Percentiles rank a stretch among this genome's conserved stretches.
Evolutionary conservation across 2,113 vertebrate genomes (phyloP).

Genomic region (Gymnorhina tibicen): DNA sequence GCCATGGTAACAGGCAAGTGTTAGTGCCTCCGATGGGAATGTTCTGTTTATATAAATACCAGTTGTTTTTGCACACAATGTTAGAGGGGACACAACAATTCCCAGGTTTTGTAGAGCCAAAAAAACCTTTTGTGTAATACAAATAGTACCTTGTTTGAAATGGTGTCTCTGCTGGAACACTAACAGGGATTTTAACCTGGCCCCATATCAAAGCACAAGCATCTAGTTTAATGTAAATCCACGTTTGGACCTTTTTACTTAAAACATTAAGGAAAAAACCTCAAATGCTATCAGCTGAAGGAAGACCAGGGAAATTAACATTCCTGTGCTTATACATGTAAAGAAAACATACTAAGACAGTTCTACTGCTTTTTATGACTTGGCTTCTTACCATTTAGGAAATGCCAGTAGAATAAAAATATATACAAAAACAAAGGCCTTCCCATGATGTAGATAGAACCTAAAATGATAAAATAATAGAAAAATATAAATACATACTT

Average conservation of each 20-base stretch:
- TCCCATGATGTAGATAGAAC: slow-evolving; percentile 54
- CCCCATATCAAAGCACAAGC: not conserved
- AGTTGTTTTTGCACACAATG: not conserved
- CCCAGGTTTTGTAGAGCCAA: not conserved
- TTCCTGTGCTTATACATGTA: not conserved
- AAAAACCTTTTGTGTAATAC: not conserved
- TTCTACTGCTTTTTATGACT: not conserved
- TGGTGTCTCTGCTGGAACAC: not conserved
- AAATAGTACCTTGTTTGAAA: not conserved
- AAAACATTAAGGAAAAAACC: not conserved
- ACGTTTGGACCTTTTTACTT: not conserved
- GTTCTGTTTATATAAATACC: not conserved
- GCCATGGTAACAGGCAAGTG: not conserved
- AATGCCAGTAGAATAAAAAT: slow-evolving; percentile 40
- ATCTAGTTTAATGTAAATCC: not conserved
- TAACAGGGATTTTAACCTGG: not conserved
- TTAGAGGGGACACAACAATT: not conserved
- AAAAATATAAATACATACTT: not conserved
- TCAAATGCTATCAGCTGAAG: not conserved
- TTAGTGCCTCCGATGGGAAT: not conserved
- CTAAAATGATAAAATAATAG: slow-evolving; percentile 52
- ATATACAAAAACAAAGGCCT: slow-evolving; percentile 4
- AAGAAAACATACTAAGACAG: not conserved
- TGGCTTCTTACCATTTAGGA: slow-evolving; percentile 67
- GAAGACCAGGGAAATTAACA: not conserved